A percentile compares a stretch with the other conserved stretches of the same genome.
phyloP scores from a whole-genome alignment of 2,888 invertebrate species.

The Erpobdella octoculata region DNA sequence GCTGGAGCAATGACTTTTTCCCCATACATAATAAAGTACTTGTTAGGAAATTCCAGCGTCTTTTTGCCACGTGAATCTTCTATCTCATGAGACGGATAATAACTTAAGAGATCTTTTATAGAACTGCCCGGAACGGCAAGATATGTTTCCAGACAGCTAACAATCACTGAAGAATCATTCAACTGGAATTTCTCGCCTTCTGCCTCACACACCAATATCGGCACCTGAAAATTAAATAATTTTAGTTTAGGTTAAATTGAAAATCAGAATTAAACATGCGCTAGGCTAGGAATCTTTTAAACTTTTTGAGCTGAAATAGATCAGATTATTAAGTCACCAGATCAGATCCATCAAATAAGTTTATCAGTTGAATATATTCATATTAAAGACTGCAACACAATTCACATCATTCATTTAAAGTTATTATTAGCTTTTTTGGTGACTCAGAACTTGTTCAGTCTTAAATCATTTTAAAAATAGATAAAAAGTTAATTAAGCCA shows the following conservation, averaged over 20 bases:
- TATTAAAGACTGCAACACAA: too few species aligned
- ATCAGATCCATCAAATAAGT: too few species aligned
- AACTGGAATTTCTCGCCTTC: conserved; percentile 57
- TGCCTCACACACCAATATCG: conserved; percentile 13
- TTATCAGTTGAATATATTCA: too few species aligned
- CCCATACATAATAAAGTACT: conserved; percentile 49
- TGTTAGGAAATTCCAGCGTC: conserved; percentile 46
- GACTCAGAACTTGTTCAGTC: too few species aligned
- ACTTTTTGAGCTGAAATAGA: too few species aligned
- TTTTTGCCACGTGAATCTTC: conserved; percentile 39
- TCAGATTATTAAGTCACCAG: too few species aligned
- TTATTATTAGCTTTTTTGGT: too few species aligned
- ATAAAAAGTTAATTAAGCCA: neutral
- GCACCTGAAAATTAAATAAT: too few species aligned
- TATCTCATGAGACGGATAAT: conserved; percentile 44
- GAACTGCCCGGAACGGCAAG: conserved; percentile 55
- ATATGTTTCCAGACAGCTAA: conserved; percentile 76
- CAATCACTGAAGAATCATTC: conserved; percentile 85
- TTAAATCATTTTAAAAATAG: neutral
- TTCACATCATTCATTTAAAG: too few species aligned
- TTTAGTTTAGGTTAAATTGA: too few species aligned
- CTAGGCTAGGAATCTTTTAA: too few species aligned
- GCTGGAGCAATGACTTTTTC: conserved; percentile 37
- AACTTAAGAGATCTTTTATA: conserved; percentile 58
- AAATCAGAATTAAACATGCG: too few species aligned